Conservation (phyloP, 2,888 invertebrate species). For the Pycnomerus fuliginosus region DNA sequence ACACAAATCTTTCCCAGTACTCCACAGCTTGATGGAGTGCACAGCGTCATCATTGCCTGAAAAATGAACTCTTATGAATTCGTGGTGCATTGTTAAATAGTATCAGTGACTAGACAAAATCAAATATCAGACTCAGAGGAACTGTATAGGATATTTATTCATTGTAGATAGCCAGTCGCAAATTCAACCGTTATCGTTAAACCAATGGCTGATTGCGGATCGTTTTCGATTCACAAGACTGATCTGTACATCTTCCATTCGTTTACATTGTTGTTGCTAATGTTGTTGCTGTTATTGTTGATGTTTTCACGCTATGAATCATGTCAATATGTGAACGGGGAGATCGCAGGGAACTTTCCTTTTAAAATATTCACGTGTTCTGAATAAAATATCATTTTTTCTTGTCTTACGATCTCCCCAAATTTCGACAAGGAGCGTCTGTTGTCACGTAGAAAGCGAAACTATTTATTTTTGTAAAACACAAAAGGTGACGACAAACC, state of each 20-base stretch:
- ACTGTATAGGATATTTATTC: constrained; percentile 17
- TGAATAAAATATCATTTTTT: too few species aligned
- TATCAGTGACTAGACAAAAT: constrained; percentile 32
- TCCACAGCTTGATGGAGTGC: background rate
- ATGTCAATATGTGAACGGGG: constrained; percentile 12
- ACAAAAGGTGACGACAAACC: too few species aligned
- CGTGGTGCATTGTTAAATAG: constrained; percentile 49
- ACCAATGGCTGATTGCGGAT: constrained; percentile 11
- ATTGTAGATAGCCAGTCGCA: constrained; percentile 23
- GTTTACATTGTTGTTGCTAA: constrained; percentile 51
- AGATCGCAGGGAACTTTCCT: background rate
- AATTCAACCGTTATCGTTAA: constrained; percentile 22
- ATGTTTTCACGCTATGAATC: constrained; percentile 40
- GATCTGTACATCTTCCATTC: constrained; percentile 27
- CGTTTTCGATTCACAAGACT: background rate
- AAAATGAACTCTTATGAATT: constrained; percentile 49
- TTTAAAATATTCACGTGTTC: background rate
- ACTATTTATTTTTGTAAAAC: too few species aligned
- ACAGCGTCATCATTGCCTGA: constrained; percentile 32
- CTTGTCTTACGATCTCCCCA: too few species aligned
- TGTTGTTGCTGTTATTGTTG: constrained; percentile 54
- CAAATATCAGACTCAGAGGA: constrained; percentile 7
- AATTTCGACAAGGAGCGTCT: too few species aligned
- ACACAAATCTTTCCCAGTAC: background rate
- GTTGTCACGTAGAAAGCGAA: too few species aligned